Percentiles rank a stretch among this genome's conserved stretches.
Evolutionary conservation across 2,888 invertebrate genomes (phyloP).

Genomic region (Diadegma fenestrale): DNA sequence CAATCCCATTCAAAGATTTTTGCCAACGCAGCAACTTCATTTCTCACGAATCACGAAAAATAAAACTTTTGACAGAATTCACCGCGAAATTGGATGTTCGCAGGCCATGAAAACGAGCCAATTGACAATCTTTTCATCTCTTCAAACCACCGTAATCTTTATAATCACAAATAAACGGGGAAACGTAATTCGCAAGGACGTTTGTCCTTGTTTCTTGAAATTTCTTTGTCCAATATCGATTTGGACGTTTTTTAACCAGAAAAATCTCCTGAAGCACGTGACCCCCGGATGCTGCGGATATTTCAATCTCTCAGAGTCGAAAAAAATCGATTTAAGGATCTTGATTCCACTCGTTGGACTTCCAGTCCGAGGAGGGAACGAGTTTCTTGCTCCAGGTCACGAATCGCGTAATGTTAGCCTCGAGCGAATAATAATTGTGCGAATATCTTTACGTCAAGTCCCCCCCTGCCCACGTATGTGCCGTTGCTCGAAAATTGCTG

Average conservation of each 20-base stretch:
- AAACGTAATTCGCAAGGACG: background rate
- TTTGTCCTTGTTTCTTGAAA: no score
- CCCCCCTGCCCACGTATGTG: constrained; percentile 6
- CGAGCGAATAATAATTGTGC: constrained; percentile 63
- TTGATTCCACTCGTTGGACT: constrained; percentile 28
- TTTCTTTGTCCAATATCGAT: no score
- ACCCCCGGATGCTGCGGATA: background rate
- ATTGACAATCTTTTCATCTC: background rate
- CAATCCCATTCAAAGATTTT: background rate
- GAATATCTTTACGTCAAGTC: constrained; percentile 55
- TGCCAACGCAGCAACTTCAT: background rate
- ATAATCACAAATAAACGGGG: background rate
- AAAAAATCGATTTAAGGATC: constrained; percentile 46
- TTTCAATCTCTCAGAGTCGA: background rate
- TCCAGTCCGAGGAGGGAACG: background rate
- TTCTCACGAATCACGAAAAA: background rate
- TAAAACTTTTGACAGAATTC: background rate
- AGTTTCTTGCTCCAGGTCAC: constrained; percentile 29
- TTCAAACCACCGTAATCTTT: background rate
- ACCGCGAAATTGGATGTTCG: background rate
- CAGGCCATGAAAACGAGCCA: no score
- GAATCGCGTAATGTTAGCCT: constrained; percentile 50
- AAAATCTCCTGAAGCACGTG: background rate
- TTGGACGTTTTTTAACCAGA: no score
- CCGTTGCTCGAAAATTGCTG: constrained; percentile 51